phyloP scores from a whole-genome alignment of 1,140 invertebrate species.

The Philaenus spumarius region DNA sequence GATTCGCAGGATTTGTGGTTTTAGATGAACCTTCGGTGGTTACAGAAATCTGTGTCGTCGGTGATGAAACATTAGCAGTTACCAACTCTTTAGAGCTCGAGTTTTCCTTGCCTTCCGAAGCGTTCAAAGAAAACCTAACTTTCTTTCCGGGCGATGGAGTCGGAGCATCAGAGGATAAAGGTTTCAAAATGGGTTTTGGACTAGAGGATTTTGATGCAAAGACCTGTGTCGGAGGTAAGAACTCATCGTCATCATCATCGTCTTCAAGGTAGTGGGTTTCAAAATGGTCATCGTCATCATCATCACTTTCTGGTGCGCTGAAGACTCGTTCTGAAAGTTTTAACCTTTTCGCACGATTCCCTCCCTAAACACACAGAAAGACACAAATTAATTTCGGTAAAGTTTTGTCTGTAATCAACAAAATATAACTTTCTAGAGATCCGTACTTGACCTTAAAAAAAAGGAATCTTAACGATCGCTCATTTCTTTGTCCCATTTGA shows the following conservation, averaged over 20 bases:
- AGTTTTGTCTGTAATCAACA: no score
- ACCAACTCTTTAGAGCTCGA: not conserved
- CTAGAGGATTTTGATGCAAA: not conserved
- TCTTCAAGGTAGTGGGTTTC: slow-evolving; percentile 45
- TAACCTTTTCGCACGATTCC: not conserved
- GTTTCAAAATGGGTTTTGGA: slow-evolving; percentile 14
- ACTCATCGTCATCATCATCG: slow-evolving; percentile 38
- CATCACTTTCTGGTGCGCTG: slow-evolving; percentile 39
- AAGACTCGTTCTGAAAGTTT: not conserved
- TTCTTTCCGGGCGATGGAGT: slow-evolving; percentile 9
- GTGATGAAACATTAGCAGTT: not conserved
- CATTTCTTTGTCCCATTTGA: no score
- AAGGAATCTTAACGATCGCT: no score
- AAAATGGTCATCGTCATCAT: slow-evolving; percentile 43
- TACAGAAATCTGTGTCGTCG: not conserved
- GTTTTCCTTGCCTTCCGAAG: not conserved
- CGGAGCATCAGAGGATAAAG: not conserved
- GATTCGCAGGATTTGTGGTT: slow-evolving; percentile 45
- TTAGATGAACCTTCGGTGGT: not conserved
- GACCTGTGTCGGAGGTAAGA: slow-evolving; percentile 7
- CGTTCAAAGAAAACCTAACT: slow-evolving; percentile 9
- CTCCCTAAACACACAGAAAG: no score
- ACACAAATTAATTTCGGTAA: no score
- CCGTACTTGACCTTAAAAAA: no score
- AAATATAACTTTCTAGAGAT: no score